A percentile compares a stretch with the other conserved stretches of the same genome.
phyloP scores from a whole-genome alignment of 2,797 vertebrate species.

The Sternarchorhynchus goeldii region DNA sequence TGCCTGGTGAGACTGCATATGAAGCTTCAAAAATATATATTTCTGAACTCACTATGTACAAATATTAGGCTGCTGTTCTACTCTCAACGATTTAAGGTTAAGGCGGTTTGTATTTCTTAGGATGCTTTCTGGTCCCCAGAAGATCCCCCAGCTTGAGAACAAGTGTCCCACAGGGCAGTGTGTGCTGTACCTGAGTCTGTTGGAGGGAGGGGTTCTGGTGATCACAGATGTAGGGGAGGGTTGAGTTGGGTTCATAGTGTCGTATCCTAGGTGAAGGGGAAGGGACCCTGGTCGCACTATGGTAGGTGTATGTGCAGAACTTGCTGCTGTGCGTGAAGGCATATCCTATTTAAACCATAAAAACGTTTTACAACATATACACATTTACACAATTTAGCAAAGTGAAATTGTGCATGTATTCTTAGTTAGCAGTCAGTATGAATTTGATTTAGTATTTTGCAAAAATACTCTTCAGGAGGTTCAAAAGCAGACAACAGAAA shows the following conservation, averaged over 20 bases:
- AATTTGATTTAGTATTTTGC: no score
- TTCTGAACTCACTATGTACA: no score
- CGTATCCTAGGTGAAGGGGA: slow-evolving; percentile 89
- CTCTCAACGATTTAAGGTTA: no score
- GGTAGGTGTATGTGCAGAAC: slow-evolving; percentile 90
- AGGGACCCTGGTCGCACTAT: slow-evolving; percentile 95
- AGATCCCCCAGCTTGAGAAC: slow-evolving; percentile 36
- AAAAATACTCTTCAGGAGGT: no score
- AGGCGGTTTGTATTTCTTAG: not conserved
- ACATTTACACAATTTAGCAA: not conserved
- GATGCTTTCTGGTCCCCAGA: not conserved
- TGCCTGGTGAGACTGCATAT: no score
- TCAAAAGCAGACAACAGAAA: no score
- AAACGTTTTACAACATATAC: not conserved
- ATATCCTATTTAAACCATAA: slow-evolving; percentile 76
- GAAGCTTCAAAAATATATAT: no score
- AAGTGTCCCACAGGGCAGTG: not conserved
- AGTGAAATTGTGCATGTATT: not conserved
- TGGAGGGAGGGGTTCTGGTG: slow-evolving; percentile 94
- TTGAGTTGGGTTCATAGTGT: slow-evolving; percentile 88
- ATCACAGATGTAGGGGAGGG: slow-evolving; percentile 99
- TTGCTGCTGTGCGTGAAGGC: slow-evolving; percentile 78
- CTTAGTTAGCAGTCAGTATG: not conserved
- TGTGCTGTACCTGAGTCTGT: slow-evolving; percentile 85
- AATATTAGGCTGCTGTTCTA: no score